Evolutionary conservation across 1,140 invertebrate genomes (phyloP), one percentile per base, ranked within the genome.

Genomic region (Drosophila rhopaloa): DNA sequence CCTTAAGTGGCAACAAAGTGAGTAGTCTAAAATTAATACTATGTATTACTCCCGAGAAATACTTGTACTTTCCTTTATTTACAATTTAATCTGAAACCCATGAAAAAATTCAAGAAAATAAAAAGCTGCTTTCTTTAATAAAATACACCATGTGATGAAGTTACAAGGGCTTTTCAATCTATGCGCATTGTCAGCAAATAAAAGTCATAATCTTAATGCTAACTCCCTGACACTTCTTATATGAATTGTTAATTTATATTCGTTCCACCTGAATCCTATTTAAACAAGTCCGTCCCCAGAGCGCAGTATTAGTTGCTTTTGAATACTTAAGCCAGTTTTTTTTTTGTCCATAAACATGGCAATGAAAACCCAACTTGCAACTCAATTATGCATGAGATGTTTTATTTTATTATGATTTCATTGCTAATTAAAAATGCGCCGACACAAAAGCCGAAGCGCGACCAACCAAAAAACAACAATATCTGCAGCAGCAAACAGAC

Each of bases 381-480:
- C 62, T 83, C 71, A 74, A 83, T 83, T 88, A 86, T 79, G 83
- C 71, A 79, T 76, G 57, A 76, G 60, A 66, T 67, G 79, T 53
- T 65, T 88, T 79, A 61, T 78, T 77, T 77, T 77, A 70, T 79
- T 72, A 88, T 82, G 84, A 81, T 88, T 83, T 88, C 66, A 79
- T 83, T 58, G 83, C 79, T 88, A 79, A 86, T 86, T 88, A 88
- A 88, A 88, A 79, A 82, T 88, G 83, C 83, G 63, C 48, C 71
- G 78, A 86, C 62, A 81, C 57, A 53, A 44, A 63, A 70, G 61
- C 46, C 55, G 55, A 71, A 72, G 47, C 59, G 54, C 37, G 44
- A 59, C 29, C 51, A 75, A 14, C 50, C 76, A 40, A 62, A 56
- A 43, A 81, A 44, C 68, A 54, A 43, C n/a, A 46, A 48, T 44